phyloP scores from a whole-genome alignment of 2,888 invertebrate species.

The Rhingia campestris region DNA sequence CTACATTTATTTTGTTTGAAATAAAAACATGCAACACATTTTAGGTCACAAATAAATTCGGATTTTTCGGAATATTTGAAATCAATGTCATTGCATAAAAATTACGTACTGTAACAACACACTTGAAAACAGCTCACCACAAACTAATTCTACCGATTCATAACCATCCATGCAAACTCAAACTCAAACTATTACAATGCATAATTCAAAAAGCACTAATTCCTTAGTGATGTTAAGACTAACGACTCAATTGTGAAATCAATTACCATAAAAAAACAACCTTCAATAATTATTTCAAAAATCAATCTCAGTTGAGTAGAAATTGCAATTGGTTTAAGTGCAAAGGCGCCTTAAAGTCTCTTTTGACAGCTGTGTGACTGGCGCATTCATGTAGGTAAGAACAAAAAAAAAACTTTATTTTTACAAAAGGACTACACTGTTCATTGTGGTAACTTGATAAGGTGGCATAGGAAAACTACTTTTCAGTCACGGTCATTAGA shows the following conservation, averaged over 20 bases:
- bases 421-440: conserved; percentile 43
- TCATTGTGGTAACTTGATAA: conserved; percentile 40
- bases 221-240: too few species aligned
- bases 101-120: too few species aligned
- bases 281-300: conserved; percentile 15
- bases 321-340: conserved; percentile 35
- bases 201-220: too few species aligned
- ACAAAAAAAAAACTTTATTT: background rate
- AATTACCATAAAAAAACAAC: conserved; percentile 66
- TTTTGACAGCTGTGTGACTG: background rate
- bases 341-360: conserved; percentile 51
- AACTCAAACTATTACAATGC: too few species aligned
- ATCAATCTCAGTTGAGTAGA: conserved; percentile 9
- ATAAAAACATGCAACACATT: too few species aligned
- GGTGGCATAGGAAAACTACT: conserved; percentile 30
- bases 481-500: conserved; percentile 48
- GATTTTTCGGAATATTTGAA: too few species aligned
- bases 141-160: too few species aligned
- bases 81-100: too few species aligned
- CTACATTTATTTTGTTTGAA: too few species aligned
- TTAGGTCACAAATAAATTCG: too few species aligned
- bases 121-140: too few species aligned
- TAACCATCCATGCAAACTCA: too few species aligned
- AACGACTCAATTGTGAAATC: conserved; percentile 37
- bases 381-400: conserved; percentile 12